Conservation (phyloP, 2,113 vertebrate genomes). For the Diadophis punctatus region DNA sequence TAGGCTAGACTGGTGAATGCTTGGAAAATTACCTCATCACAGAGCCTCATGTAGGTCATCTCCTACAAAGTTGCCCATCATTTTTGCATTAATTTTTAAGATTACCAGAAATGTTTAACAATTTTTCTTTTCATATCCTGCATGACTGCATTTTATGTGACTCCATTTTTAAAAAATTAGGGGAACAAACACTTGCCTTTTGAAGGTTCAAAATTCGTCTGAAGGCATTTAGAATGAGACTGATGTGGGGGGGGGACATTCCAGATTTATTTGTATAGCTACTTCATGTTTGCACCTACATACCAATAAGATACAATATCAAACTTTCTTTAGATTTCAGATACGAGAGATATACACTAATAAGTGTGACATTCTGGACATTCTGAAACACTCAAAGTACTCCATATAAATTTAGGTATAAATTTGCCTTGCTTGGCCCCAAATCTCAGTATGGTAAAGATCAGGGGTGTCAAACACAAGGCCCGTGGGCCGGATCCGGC, state of each 20-base stretch:
- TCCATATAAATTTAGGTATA: neutral
- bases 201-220: constrained; percentile 2
- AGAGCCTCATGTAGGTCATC: constrained; percentile 22
- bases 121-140: constrained; percentile 14
- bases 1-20: constrained; percentile 41
- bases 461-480: neutral
- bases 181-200: constrained; percentile 35
- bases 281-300: neutral
- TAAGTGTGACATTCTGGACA: too few relatives aligned
- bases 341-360: neutral
- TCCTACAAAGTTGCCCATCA: constrained; percentile 44
- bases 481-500: too few relatives aligned
- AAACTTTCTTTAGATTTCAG: neutral
- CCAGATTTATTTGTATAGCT: neutral
- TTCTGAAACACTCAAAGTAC: neutral
- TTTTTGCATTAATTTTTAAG: constrained; percentile 33
- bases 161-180: constrained; percentile 11
- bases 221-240: neutral
- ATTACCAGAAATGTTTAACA: constrained; percentile 38
- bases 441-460: neutral
- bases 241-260: neutral
- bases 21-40: constrained; percentile 46
- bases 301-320: neutral
- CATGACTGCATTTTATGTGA: neutral
- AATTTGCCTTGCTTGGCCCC: neutral